Percentiles rank a stretch among this genome's conserved stretches.
Conservation (phyloP, 2,797 vertebrate species). For the Rallus crepitans region DNA sequence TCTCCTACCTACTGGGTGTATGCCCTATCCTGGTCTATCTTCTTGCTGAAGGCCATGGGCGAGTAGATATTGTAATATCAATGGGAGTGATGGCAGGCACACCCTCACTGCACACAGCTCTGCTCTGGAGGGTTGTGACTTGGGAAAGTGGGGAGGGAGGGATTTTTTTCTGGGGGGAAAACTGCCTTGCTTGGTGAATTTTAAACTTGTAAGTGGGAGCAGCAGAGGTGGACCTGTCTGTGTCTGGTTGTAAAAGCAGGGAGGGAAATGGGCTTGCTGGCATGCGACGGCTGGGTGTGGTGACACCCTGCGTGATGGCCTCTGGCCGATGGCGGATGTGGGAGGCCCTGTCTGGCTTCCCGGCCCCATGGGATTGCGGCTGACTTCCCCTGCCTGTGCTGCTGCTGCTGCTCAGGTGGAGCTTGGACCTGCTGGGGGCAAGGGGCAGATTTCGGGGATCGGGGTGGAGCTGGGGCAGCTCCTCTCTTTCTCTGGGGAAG, state of each 20-base stretch:
- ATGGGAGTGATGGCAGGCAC: too few species aligned
- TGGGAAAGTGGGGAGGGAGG: neutral
- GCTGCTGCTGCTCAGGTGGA: neutral
- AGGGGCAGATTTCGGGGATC: rapidly evolving
- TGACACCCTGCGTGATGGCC: rapidly evolving
- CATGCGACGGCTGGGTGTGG: neutral
- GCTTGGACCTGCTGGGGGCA: neutral
- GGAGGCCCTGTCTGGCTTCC: neutral
- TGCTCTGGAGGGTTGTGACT: neutral
- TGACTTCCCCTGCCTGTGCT: neutral
- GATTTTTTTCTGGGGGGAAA: rapidly evolving
- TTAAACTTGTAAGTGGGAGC: rapidly evolving
- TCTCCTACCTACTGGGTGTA: constrained; percentile 78
- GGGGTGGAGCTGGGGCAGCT: rapidly evolving
- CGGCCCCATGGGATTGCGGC: rapidly evolving
- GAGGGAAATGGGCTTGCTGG: neutral
- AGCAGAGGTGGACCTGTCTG: neutral
- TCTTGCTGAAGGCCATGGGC: constrained; percentile 76
- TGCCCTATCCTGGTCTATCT: constrained; percentile 79
- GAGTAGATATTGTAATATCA: too few species aligned
- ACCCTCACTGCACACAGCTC: too few species aligned
- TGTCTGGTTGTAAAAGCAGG: neutral
- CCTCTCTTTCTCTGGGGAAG: neutral
- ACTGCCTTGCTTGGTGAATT: neutral
- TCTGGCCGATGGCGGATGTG: neutral